These are phyloP conservation scores for Tipula confusa DNA, from an alignment of 2,888 invertebrate species.

Conservation along the genomic window DNA sequence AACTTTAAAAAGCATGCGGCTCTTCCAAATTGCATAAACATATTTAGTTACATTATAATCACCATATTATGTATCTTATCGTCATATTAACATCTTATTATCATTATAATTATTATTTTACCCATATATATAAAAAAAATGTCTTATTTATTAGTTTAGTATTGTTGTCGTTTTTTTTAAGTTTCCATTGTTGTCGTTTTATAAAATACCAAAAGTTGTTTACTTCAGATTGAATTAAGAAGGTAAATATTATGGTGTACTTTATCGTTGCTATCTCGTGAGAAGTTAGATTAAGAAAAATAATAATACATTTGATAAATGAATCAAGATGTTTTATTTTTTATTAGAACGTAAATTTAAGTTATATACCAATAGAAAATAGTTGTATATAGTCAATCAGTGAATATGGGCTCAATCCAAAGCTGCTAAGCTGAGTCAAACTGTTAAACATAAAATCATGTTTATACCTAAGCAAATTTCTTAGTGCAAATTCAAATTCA, in stretches of 20 bases:
- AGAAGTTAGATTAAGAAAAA: neutral
- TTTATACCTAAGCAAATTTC: too few species aligned
- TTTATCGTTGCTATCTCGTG: neutral
- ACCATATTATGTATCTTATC: neutral
- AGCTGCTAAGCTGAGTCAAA: too few species aligned
- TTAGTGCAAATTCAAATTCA: too few species aligned
- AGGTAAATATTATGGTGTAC: neutral
- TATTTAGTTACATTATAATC: slow-evolving; percentile 9
- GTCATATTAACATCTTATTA: neutral
- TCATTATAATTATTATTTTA: slow-evolving; percentile 12
- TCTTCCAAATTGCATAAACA: neutral
- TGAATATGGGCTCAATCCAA: too few species aligned
- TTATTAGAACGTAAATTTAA: neutral
- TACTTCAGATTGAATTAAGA: neutral
- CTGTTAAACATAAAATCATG: too few species aligned
- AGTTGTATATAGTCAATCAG: too few species aligned
- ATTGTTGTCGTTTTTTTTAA: neutral
- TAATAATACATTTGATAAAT: neutral
- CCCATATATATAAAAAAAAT: neutral
- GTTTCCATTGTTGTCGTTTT: neutral
- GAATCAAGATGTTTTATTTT: neutral
- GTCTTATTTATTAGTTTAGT: neutral
- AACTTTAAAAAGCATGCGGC: neutral
- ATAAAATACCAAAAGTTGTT: neutral
- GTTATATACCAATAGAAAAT: too few species aligned